Conservation (phyloP, 2,888 invertebrate species). For the Spodoptera picta region DNA sequence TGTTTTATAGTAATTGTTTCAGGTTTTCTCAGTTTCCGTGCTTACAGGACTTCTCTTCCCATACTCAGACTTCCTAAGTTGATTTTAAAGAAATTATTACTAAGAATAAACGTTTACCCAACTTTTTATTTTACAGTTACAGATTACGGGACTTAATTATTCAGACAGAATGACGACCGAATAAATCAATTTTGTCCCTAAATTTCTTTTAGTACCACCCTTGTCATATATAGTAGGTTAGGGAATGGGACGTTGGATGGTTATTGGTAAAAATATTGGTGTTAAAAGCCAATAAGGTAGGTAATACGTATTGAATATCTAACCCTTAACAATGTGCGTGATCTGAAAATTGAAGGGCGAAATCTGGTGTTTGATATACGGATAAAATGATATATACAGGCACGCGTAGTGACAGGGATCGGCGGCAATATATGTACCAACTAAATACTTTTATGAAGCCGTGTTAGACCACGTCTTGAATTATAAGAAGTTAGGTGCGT, state of each 20-base stretch:
- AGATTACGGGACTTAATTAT: slow-evolving; percentile 4
- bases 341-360: slow-evolving; percentile 21
- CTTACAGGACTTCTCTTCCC: too few relatives aligned
- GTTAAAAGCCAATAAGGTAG: slow-evolving; percentile 11
- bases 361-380: slow-evolving; percentile 2
- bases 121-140: too few relatives aligned
- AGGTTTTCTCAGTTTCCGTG: too few relatives aligned
- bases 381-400: background rate
- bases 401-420: too few relatives aligned
- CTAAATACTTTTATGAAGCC: too few relatives aligned
- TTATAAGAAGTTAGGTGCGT: too few relatives aligned
- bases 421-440: too few relatives aligned
- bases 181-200: slow-evolving; percentile 5
- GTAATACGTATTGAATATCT: slow-evolving; percentile 19
- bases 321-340: slow-evolving; percentile 20
- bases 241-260: background rate
- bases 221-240: slow-evolving; percentile 1
- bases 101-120: too few relatives aligned
- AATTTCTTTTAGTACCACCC: slow-evolving; percentile 10
- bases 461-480: too few relatives aligned
- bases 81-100: too few relatives aligned
- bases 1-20: too few relatives aligned
- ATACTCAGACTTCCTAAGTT: too few relatives aligned
- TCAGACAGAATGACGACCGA: slow-evolving; percentile 5
- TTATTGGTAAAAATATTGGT: slow-evolving; percentile 26